Evolutionary conservation across 2,888 invertebrate species (phyloP), one percentile per base, ranked within the genome.

Genomic region (Horisme vitalbata): DNA sequence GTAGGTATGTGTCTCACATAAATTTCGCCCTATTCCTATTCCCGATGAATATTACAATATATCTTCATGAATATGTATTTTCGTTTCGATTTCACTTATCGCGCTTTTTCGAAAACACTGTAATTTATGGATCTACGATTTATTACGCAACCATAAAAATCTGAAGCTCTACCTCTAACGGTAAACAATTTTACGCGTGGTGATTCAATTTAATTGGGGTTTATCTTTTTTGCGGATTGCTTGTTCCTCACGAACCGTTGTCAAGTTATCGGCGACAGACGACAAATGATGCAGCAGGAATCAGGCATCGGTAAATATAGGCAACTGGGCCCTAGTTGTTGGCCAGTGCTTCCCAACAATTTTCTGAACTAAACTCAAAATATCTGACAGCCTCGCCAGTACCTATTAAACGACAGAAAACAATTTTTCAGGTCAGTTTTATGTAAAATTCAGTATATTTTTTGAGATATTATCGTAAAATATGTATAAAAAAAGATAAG

Each of bases 111-210:
- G 36, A 41, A 47, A 52, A 47, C 43, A 47, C 26, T 43, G 39
- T 47, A 41, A 47, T 45, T 41, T 50, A 41, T 45, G 23, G 33
- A 39, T 39, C 41, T 23, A 30, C 44, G 37, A 49, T 55, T 46
- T 45, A 45, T 49, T 49, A 33, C 44, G 52, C 37, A 52, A 39
- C 53, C 44, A 43, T 50, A 53, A 61, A 52, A 50, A 34, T 38
- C 45, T 52, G 65, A 68, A 65, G 65, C 68, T 72, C 66, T 69
- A 74, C 76, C 77, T 79, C 73, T 68, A 79, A 79, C 78, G 77
- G 79, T 85, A 83, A 85, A 84, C 83, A 86, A 86, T 87, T 86
- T 85, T 79, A 86, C 84, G 86, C 82, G 59, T 68, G 78, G 74
- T 83, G 81, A 72, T 79, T 83, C 76, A 74, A 84, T 84, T 83